Evolutionary conservation across 2,797 vertebrate genomes (phyloP).

Genomic region (Sebastes nivosus): DNA sequence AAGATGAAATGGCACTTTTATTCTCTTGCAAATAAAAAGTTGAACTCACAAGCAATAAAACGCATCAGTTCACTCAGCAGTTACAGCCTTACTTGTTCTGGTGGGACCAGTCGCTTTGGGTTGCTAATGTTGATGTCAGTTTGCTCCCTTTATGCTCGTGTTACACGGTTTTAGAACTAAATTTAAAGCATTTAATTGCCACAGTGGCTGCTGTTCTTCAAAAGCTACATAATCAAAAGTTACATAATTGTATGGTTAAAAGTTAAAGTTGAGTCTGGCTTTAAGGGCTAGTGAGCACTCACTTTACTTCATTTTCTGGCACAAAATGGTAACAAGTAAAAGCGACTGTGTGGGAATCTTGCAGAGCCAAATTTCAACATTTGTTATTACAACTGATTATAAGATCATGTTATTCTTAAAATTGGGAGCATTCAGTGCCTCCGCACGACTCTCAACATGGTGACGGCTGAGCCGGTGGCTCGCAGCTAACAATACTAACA

Average conservation of each 20-base stretch:
- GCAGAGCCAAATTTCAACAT: background rate
- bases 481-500: too few species aligned
- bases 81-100: background rate
- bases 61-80: background rate
- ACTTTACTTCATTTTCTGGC: background rate
- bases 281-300: background rate
- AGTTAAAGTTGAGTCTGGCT: background rate
- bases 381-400: background rate
- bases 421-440: too few species aligned
- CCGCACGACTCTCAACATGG: too few species aligned
- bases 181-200: background rate
- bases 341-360: background rate
- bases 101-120: background rate
- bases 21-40: background rate
- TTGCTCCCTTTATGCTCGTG: background rate
- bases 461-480: too few species aligned
- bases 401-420: background rate
- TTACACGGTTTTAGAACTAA: background rate
- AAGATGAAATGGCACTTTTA: background rate
- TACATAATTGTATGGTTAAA: background rate
- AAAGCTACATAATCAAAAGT: background rate
- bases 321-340: background rate
- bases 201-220: background rate
- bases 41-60: background rate
- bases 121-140: background rate